Conservation (phyloP, 2,797 vertebrate genomes). For the Smutsia temminckii region DNA sequence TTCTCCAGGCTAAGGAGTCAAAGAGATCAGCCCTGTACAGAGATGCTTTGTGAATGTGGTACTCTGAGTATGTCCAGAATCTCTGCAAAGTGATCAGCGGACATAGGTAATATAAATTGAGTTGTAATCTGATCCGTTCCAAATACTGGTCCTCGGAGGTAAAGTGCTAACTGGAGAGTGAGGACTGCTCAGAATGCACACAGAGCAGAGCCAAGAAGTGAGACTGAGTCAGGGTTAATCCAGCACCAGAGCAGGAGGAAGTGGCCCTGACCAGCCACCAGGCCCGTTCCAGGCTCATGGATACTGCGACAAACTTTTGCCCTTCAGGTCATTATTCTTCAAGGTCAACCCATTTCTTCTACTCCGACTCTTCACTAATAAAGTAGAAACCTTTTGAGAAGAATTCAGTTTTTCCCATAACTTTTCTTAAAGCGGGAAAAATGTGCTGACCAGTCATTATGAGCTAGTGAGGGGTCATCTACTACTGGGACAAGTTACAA, state of each 20-base stretch:
- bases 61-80: background rate
- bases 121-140: background rate
- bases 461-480: background rate
- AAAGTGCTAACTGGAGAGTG: background rate
- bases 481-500: background rate
- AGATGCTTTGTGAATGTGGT: background rate
- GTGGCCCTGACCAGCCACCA: background rate
- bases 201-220: background rate
- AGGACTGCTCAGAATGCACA: background rate
- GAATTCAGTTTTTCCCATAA: background rate
- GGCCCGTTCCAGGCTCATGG: background rate
- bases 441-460: rapidly evolving
- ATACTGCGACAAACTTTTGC: background rate
- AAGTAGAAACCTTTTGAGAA: background rate
- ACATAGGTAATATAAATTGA: background rate
- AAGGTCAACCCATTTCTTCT: background rate
- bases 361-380: background rate
- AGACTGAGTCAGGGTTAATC: background rate
- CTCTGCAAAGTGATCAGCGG: background rate
- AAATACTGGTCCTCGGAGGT: background rate
- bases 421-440: background rate
- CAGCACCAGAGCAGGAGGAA: no score
- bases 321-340: background rate
- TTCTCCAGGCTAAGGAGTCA: background rate
- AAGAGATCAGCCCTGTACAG: background rate